These are phyloP conservation scores for Petaurus breviceps DNA, from an alignment of 2,113 vertebrate genomes.

Conservation along the genomic window DNA sequence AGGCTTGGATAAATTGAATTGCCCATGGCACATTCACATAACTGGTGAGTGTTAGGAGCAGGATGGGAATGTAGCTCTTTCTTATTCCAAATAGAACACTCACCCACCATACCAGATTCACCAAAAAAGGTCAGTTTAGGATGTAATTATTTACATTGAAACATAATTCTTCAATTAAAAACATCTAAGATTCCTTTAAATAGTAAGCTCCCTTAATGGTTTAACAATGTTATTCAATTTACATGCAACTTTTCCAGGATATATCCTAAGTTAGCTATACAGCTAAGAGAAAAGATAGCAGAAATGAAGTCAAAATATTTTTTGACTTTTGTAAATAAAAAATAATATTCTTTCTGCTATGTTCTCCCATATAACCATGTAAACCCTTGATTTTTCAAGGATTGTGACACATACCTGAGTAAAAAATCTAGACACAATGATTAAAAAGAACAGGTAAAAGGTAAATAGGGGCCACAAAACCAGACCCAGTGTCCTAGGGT, in stretches of 20 bases:
- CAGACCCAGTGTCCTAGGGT: neutral
- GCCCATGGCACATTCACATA: neutral
- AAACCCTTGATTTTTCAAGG: neutral
- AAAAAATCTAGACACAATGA: neutral
- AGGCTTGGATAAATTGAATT: neutral
- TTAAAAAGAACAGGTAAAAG: neutral
- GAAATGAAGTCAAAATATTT: neutral
- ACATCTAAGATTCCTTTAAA: neutral
- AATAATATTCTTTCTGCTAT: neutral
- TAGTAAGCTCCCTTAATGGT: neutral
- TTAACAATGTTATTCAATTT: neutral
- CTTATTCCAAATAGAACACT: neutral
- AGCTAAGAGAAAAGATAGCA: neutral
- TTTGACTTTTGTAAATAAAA: neutral
- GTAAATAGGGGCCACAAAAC: neutral
- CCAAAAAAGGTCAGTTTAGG: neutral
- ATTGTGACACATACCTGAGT: constrained; percentile 2
- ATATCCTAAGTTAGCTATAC: neutral
- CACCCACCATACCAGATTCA: neutral
- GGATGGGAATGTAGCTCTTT: neutral
- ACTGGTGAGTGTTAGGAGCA: neutral
- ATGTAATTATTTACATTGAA: neutral
- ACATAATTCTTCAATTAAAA: neutral
- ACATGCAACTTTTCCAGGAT: neutral
- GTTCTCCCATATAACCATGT: neutral